Conservation (phyloP, 2,113 vertebrate species). For the Cynoglossus semilaevis region DNA sequence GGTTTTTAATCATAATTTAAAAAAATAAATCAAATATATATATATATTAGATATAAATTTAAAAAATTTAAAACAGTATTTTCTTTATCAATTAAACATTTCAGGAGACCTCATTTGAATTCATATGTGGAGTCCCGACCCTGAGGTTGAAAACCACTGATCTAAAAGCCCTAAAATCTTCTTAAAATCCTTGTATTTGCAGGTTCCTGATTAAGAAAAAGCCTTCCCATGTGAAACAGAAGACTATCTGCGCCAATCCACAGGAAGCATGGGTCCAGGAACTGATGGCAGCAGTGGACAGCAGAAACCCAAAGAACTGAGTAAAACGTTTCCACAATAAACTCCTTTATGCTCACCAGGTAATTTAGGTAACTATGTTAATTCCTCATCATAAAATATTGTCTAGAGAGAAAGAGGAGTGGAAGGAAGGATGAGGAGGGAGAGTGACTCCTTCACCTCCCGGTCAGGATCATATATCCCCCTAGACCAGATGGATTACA, state of each 20-base stretch:
- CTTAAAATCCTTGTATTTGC: background rate
- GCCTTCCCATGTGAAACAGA: accelerated
- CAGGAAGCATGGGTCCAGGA: background rate
- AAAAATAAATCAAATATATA: too few species aligned
- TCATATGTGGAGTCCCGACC: too few species aligned
- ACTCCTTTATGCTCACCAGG: background rate
- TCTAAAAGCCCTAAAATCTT: too few species aligned
- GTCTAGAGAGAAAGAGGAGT: constrained; percentile 19
- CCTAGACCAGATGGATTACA: constrained; percentile 8
- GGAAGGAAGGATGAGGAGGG: constrained; percentile 16
- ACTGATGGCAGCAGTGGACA: background rate
- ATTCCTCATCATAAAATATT: constrained; percentile 6
- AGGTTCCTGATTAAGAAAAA: constrained; percentile 51
- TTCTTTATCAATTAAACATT: too few species aligned
- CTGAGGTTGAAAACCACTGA: background rate
- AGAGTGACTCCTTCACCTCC: constrained; percentile 6
- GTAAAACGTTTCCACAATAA: constrained; percentile 4
- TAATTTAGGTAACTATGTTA: background rate
- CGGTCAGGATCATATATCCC: constrained; percentile 24
- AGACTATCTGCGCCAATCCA: constrained; percentile 58
- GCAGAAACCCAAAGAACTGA: background rate
- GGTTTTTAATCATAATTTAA: too few species aligned
- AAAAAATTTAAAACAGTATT: too few species aligned
- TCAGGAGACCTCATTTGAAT: too few species aligned
- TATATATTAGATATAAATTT: too few species aligned